phyloP scores from a whole-genome alignment of 2,113 vertebrate genomes.

The Cryptomyrus ogoouensis region DNA sequence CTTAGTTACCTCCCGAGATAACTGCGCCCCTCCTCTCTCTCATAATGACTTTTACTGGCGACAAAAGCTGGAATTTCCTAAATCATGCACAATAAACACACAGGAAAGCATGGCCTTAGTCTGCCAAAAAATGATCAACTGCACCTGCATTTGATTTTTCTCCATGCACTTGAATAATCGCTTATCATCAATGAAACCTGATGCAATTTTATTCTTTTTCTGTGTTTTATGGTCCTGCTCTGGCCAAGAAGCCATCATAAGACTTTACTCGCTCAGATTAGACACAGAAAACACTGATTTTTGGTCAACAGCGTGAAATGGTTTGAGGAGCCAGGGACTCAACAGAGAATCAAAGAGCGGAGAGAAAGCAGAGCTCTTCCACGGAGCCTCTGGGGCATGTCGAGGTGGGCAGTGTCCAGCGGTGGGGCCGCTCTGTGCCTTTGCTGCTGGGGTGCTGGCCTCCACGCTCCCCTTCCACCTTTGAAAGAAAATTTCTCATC shows the following conservation, averaged over 20 bases:
- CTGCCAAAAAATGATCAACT: neutral
- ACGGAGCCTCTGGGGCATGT: neutral
- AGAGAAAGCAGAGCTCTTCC: neutral
- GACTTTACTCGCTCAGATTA: neutral
- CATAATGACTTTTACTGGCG: neutral
- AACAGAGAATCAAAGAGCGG: neutral
- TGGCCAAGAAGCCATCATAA: neutral
- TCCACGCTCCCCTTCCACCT: neutral
- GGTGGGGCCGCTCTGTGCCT: neutral
- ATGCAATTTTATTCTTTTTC: neutral
- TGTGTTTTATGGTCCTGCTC: neutral
- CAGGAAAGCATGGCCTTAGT: neutral
- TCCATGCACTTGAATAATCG: neutral
- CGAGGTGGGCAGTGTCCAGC: too few species aligned
- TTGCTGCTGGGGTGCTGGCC: neutral
- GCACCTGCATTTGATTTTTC: neutral
- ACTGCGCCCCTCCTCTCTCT: neutral
- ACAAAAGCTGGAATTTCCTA: neutral
- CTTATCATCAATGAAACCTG: neutral
- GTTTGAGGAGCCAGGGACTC: neutral
- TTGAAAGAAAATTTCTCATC: conserved; percentile 7
- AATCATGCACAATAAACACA: neutral
- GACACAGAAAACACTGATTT: neutral
- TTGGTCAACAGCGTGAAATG: neutral
- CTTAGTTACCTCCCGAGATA: neutral